Conservation (phyloP, 2,797 vertebrate genomes). For the Bradypus variegatus region DNA sequence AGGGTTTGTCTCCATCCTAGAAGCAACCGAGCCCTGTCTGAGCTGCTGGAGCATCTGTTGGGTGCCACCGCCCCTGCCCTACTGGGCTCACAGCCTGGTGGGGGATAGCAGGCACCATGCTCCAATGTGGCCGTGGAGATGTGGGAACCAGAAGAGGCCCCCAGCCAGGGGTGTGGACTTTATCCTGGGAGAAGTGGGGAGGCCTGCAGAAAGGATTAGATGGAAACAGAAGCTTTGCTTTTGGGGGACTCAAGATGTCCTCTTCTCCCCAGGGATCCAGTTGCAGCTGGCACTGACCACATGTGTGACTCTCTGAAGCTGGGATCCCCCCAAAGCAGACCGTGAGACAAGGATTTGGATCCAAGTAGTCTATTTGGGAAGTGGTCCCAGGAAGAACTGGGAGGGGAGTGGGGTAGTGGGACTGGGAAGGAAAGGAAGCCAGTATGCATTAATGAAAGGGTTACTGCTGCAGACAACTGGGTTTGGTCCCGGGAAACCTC, state of each 20-base stretch:
- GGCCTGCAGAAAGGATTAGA: not conserved
- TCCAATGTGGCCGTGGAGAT: not conserved
- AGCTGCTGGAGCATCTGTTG: not conserved
- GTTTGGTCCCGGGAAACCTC: not conserved
- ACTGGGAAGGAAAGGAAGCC: not conserved
- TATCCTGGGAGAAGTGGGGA: not conserved
- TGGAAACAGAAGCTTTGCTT: not conserved
- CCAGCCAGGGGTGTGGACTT: not conserved
- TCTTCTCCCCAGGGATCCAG: not conserved
- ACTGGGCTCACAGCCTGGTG: not conserved
- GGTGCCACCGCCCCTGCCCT: not conserved
- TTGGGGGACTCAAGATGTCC: not conserved
- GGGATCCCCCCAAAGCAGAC: not conserved
- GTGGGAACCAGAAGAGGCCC: not conserved
- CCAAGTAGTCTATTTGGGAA: not conserved
- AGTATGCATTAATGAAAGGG: not conserved
- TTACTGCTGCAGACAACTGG: not conserved
- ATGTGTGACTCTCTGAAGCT: not conserved
- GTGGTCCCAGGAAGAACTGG: not conserved
- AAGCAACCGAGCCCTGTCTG: too few species aligned
- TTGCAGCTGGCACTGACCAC: not conserved
- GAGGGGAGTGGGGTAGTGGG: not conserved
- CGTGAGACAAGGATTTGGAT: not conserved
- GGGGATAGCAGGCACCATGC: not conserved
- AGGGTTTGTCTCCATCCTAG: not conserved